phyloP scores from a whole-genome alignment of 1,140 invertebrate species.

The Drosophila prosaltans region DNA sequence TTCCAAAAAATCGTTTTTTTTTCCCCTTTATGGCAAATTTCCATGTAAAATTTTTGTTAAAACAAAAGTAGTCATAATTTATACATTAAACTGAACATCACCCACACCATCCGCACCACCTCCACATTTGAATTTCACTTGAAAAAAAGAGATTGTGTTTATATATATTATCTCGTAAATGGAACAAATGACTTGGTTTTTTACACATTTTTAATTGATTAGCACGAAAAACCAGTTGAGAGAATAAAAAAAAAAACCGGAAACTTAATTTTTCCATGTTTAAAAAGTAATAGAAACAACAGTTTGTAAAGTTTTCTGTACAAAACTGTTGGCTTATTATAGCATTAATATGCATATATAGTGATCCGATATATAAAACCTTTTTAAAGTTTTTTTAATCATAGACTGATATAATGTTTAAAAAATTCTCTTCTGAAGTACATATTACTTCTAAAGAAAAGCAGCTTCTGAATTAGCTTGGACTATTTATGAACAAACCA shows the following conservation, averaged over 20 bases:
- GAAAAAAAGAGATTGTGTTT: constrained; percentile 7
- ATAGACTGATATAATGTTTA: too few relatives aligned
- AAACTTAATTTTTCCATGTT: neutral
- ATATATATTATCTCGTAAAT: constrained; percentile 33
- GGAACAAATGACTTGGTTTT: constrained; percentile 22
- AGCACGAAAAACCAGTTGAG: constrained; percentile 36
- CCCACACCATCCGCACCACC: neutral
- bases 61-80: neutral
- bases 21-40: neutral
- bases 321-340: too few relatives aligned
- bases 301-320: neutral
- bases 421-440: too few relatives aligned
- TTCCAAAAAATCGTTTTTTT: constrained; percentile 1
- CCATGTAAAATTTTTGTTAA: neutral
- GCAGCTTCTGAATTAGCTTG: too few relatives aligned
- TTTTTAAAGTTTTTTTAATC: too few relatives aligned
- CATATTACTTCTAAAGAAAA: too few relatives aligned
- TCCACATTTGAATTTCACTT: constrained; percentile 5
- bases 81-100: neutral
- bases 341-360: too few relatives aligned
- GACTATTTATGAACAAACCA: too few relatives aligned
- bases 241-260: constrained; percentile 23
- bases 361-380: too few relatives aligned
- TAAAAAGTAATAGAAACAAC: neutral
- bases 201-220: constrained; percentile 44